Conservation (phyloP, 2,888 invertebrate genomes). For the Eilema sororculum region DNA sequence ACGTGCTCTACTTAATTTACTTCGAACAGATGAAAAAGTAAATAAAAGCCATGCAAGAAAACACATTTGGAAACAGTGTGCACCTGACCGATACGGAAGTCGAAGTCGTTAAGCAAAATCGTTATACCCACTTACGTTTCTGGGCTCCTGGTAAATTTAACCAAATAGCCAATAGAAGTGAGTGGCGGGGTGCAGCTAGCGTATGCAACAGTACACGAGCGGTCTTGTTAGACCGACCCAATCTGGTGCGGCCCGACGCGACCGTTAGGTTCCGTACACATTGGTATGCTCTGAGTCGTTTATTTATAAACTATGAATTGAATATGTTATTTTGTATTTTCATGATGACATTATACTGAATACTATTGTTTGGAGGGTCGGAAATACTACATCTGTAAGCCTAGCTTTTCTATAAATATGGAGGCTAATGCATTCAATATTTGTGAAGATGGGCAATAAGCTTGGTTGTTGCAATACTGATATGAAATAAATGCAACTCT, state of each 20-base stretch:
- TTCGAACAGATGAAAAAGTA: background rate
- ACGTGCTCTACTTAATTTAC: background rate
- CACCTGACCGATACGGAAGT: conserved; percentile 43
- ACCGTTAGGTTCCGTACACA: conserved; percentile 60
- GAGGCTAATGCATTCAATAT: too few species aligned
- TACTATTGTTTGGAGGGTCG: background rate
- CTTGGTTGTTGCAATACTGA: too few species aligned
- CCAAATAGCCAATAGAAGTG: conserved; percentile 76
- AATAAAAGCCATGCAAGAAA: background rate
- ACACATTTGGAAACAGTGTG: conserved; percentile 1
- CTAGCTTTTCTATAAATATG: too few species aligned
- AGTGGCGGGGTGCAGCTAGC: conserved; percentile 65
- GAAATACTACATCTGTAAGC: too few species aligned
- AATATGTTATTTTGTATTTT: background rate
- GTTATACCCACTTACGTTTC: conserved; percentile 54
- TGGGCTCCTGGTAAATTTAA: conserved; percentile 73
- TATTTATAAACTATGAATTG: background rate
- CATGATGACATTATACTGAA: background rate
- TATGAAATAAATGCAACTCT: too few species aligned
- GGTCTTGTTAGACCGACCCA: conserved; percentile 76
- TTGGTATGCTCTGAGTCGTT: conserved; percentile 20
- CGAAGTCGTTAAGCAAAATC: conserved; percentile 54
- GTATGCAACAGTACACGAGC: conserved; percentile 69
- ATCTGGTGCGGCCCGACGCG: conserved; percentile 64
- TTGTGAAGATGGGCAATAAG: too few species aligned